These are phyloP conservation scores for Puntigrus tetrazona DNA, from an alignment of 2,113 vertebrate genomes.

Conservation along the genomic window DNA sequence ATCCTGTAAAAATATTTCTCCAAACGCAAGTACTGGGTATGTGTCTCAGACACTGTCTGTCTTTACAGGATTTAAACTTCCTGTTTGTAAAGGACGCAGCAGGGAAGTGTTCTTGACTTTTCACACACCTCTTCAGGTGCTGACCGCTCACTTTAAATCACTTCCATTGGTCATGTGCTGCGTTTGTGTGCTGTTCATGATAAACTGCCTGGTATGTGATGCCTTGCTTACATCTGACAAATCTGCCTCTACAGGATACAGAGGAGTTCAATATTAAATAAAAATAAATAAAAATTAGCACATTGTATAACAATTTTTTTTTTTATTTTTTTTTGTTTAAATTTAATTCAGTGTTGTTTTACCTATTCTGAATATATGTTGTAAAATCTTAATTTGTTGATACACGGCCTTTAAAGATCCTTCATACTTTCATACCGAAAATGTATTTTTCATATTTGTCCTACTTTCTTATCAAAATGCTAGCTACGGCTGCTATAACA, in stretches of 20 bases:
- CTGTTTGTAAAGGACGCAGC: conserved; percentile 45
- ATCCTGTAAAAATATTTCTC: conserved; percentile 60
- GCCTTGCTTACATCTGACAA: conserved; percentile 37
- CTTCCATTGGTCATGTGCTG: not conserved
- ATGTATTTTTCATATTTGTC: too few relatives aligned
- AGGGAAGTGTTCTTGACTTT: conserved; percentile 49
- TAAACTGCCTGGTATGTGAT: conserved; percentile 10
- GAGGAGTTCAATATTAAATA: too few relatives aligned
- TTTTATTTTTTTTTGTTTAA: too few relatives aligned
- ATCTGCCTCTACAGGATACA: not conserved
- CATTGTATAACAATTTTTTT: too few relatives aligned
- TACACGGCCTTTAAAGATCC: too few relatives aligned
- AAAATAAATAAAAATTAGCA: too few relatives aligned
- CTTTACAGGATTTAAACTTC: conserved; percentile 53
- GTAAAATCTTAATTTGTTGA: too few relatives aligned
- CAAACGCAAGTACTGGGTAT: conserved; percentile 30
- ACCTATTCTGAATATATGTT: too few relatives aligned
- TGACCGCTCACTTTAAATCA: conserved; percentile 22
- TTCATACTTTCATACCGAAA: too few relatives aligned
- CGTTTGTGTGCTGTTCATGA: conserved; percentile 1
- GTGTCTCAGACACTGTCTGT: conserved; percentile 59
- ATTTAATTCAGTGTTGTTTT: too few relatives aligned
- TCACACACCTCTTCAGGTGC: conserved; percentile 49
- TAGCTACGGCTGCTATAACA: too few relatives aligned
- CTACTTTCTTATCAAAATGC: too few relatives aligned